A percentile compares a stretch with the other conserved stretches of the same genome.
Conservation (phyloP, 2,113 vertebrate genomes). For the Agelaius tricolor region DNA sequence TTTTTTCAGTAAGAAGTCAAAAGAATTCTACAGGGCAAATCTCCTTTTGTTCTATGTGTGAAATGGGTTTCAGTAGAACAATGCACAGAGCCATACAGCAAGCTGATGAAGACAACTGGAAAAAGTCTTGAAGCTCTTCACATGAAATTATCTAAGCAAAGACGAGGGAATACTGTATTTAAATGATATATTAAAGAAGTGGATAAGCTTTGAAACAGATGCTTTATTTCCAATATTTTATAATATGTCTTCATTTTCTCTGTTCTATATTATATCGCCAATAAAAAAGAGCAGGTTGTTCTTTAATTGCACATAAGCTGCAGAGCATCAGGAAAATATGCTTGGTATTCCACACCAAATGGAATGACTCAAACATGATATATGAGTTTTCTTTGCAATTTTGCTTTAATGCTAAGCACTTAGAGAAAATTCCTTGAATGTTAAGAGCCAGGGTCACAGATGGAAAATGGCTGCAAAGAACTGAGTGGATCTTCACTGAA, state of each 20-base stretch:
- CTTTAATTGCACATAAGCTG: not conserved
- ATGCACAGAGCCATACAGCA: not conserved
- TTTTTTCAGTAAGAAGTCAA: not conserved
- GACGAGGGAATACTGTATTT: not conserved
- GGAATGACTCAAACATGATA: not conserved
- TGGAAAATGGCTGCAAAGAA: not conserved
- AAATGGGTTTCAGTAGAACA: not conserved
- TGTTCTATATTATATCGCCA: not conserved
- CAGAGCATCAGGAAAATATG: not conserved
- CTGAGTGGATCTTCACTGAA: not conserved
- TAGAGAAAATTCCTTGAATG: not conserved
- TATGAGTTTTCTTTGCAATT: not conserved
- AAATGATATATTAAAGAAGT: not conserved
- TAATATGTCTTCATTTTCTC: not conserved
- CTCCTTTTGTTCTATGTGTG: fast-evolving
- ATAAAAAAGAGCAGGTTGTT: not conserved
- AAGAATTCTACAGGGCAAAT: not conserved
- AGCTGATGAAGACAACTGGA: not conserved
- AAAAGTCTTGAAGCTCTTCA: not conserved
- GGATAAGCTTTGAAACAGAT: not conserved
- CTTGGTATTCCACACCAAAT: not conserved
- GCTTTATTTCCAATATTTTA: not conserved
- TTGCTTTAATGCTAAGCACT: not conserved
- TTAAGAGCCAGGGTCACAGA: not conserved
- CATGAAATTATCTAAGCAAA: not conserved